Base-by-base conservation (phyloP, 2,797 vertebrate species). In the Graptemys geographica region DNA sequence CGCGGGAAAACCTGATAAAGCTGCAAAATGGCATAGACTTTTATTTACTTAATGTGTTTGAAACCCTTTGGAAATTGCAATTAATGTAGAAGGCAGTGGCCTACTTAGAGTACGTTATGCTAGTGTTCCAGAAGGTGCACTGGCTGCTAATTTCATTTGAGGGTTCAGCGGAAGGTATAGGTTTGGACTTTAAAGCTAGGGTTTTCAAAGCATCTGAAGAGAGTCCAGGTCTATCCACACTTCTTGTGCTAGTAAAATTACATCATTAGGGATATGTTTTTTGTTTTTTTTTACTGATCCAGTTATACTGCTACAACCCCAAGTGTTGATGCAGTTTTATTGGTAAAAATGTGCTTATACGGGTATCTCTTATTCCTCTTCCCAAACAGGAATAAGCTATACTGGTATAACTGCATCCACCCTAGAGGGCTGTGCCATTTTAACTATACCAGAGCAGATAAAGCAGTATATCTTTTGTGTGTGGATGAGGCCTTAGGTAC, bases 11-110 rank as follows among this genome's bases (percentile, higher is more conserved):
- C 11, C 83, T 93, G 81, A 51, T 27, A 33, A 51, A 86, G 12
- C 74, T 19, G 27, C n/a, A 44, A 25, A 80, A 41, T 28, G 81
- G 1, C 19, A 4, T 79, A 88, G 51, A 3, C 8, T 80, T 16
- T 6, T 57, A 37, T 79, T 87, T 57, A 83, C 72, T 83, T 87
- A 62, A 92, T 28, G 28, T 6, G 12, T 44, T 55, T 69, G 65
- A 81, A 89, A 59, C 79, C 6, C 76, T 86, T 41, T 78, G 65
- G 41, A 84, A 92, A 69, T 74, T n/a, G 8, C 81, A 76, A 16
- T 65, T 88, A 74, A 80, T 84, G 31, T 15, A 93, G 80, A 52
- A 95, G 56, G 56, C 28, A 18, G 79, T 0, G 1, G 21, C 57
- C 86, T n/a, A 28, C 19, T 69, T 82, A 41, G 8, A 76, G 37